Evolutionary conservation across 1,140 invertebrate species (phyloP).

Genomic region (Bombus picipes): DNA sequence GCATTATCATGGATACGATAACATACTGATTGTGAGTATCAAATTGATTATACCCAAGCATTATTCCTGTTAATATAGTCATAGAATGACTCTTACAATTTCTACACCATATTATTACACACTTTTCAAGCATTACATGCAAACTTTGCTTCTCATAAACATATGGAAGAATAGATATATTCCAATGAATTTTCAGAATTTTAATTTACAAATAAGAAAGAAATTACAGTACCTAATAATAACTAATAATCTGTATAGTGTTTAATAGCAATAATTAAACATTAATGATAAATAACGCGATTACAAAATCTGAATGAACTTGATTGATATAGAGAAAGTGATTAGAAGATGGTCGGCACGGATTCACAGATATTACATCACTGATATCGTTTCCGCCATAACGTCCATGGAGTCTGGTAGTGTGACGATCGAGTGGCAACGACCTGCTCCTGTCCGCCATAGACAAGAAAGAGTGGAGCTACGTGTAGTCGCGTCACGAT

Average conservation of each 20-base stretch:
- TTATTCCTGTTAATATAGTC: background rate
- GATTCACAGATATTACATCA: conserved; percentile 30
- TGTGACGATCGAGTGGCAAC: conserved; percentile 61
- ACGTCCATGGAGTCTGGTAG: background rate
- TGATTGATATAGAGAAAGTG: conserved; percentile 6
- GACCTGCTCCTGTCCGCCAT: conserved; percentile 50
- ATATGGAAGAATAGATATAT: too few relatives aligned
- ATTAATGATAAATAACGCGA: background rate
- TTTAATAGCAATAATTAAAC: background rate
- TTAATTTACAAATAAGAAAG: background rate
- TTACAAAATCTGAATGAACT: background rate
- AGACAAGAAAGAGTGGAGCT: conserved; percentile 31
- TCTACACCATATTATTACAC: background rate
- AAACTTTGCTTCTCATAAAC: background rate
- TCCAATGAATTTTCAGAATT: background rate
- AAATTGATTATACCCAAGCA: background rate
- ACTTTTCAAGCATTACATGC: background rate
- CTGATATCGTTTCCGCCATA: conserved; percentile 17
- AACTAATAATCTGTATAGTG: background rate
- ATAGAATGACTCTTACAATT: background rate
- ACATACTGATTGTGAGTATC: background rate
- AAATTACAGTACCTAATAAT: background rate
- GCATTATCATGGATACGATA: conserved; percentile 12
- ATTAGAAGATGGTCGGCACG: background rate
- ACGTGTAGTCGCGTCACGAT: conserved; percentile 60